Evolutionary conservation across 2,888 invertebrate species (phyloP).

Genomic region (Ophioninae sp.): DNA sequence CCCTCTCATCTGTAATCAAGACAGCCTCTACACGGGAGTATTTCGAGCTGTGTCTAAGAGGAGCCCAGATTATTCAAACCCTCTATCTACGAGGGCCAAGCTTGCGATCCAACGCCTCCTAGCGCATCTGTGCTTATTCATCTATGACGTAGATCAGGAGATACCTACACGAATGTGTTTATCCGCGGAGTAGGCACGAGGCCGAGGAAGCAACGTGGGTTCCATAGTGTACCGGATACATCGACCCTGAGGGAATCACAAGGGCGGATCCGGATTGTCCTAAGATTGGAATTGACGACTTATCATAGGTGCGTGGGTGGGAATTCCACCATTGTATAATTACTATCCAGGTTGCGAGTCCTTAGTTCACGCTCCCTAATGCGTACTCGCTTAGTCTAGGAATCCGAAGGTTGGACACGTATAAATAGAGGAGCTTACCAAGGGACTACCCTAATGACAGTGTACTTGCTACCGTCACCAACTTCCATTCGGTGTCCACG

Average conservation of each 20-base stretch:
- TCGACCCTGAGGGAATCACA: background rate
- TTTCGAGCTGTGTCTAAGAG: conserved; percentile 8
- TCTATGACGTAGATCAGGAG: conserved; percentile 15
- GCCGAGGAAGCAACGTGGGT: conserved; percentile 3
- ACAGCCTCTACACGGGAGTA: background rate
- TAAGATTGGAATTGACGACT: conserved; percentile 1
- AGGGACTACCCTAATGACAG: conserved; percentile 20
- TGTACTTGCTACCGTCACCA: conserved; percentile 39
- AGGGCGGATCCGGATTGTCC: conserved; percentile 9
- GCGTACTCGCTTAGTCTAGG: conserved; percentile 42
- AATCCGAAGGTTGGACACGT: conserved; percentile 56
- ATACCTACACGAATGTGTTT: conserved; percentile 41
- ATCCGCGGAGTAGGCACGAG: conserved; percentile 20
- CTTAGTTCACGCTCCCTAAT: conserved; percentile 37
- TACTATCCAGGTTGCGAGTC: conserved; percentile 25
- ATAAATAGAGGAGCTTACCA: conserved; percentile 43
- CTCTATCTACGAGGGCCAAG: conserved; percentile 27
- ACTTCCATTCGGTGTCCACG: background rate
- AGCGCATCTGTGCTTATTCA: conserved; percentile 2
- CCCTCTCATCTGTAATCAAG: background rate
- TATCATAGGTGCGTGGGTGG: conserved; percentile 1
- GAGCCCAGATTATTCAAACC: conserved; percentile 45
- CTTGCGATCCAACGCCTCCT: background rate
- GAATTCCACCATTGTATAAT: conserved; percentile 42
- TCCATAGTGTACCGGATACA: conserved; percentile 2